A percentile compares a stretch with the other conserved stretches of the same genome.
These are phyloP conservation scores for Eupithecia abbreviata DNA, from an alignment of 2,888 invertebrate species.

Conservation along the genomic window DNA sequence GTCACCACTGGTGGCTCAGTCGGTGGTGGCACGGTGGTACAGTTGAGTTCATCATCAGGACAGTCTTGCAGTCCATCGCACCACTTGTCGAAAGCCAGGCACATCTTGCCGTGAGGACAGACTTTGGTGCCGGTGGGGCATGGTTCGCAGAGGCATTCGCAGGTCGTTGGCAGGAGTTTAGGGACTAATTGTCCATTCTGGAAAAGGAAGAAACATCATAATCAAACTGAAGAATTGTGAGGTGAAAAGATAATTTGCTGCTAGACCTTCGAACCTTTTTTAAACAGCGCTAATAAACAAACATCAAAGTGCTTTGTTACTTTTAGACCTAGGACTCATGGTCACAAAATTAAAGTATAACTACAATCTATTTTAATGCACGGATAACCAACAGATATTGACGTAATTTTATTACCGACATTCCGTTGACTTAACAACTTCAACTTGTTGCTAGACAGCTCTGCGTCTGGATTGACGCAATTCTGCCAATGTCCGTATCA, in stretches of 20 bases:
- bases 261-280: no score
- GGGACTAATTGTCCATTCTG: slow-evolving; percentile 72
- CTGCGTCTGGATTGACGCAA: no score
- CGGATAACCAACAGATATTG: no score
- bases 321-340: no score
- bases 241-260: not conserved
- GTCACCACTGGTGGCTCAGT: slow-evolving; percentile 48
- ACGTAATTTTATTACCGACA: no score
- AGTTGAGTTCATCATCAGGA: slow-evolving; percentile 91
- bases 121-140: slow-evolving; percentile 87
- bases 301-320: no score
- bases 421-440: no score
- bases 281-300: no score
- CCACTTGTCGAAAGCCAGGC: slow-evolving; percentile 88
- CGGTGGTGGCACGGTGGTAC: slow-evolving; percentile 62
- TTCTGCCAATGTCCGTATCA: no score
- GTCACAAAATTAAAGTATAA: no score
- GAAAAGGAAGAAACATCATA: not conserved
- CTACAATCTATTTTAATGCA: no score
- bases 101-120: slow-evolving; percentile 90
- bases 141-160: slow-evolving; percentile 89
- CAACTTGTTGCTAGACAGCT: no score
- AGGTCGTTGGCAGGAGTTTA: slow-evolving; percentile 83
- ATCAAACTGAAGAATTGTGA: not conserved
- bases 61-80: slow-evolving; percentile 93